phyloP scores from a whole-genome alignment of 2,113 vertebrate species.

The Oreochromis niloticus region DNA sequence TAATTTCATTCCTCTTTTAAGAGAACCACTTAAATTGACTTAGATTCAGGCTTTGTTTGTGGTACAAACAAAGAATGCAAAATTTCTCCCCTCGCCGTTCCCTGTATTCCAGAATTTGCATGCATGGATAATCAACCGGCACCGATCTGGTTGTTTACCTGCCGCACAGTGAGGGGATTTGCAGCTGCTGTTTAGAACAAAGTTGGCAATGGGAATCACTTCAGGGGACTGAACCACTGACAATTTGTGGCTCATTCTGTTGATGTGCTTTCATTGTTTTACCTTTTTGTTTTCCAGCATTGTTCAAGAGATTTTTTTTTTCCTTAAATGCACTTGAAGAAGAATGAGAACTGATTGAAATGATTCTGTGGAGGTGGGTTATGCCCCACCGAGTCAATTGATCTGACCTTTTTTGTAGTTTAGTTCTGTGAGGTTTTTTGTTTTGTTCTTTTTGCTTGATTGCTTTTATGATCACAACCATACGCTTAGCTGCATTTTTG shows the following conservation, averaged over 20 bases:
- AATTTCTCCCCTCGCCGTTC: background rate
- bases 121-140: background rate
- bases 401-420: background rate
- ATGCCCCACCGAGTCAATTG: background rate
- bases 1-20: background rate
- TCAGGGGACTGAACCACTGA: conserved; percentile 52
- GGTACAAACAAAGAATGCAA: background rate
- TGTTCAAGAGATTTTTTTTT: conserved; percentile 18
- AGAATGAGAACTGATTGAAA: background rate
- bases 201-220: background rate
- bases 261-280: conserved; percentile 21
- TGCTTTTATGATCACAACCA: conserved; percentile 45
- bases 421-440: background rate
- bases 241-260: conserved; percentile 13
- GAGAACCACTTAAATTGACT: background rate
- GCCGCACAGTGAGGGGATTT: background rate
- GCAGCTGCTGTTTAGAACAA: background rate
- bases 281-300: background rate
- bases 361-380: background rate
- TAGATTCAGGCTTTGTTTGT: background rate
- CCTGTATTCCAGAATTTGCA: background rate
- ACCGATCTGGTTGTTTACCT: background rate
- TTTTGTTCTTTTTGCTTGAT: background rate
- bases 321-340: conserved; percentile 56
- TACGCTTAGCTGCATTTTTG: conserved; percentile 29